Evolutionary conservation across 2,888 invertebrate genomes (phyloP), one percentile per base, ranked within the genome.

Genomic region (Lasiommata megera): DNA sequence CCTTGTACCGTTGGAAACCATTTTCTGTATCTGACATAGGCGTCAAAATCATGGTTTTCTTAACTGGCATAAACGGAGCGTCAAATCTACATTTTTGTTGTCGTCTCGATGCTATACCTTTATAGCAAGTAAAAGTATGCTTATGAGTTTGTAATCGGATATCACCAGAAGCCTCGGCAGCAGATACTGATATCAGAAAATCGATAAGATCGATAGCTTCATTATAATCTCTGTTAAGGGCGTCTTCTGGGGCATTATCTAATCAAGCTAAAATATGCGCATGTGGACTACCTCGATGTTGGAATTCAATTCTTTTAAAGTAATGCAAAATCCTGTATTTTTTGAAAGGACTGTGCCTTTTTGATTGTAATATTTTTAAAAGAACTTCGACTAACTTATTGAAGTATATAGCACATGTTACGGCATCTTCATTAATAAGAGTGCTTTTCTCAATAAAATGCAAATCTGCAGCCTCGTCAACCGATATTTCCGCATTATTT

Each of bases 241-340:
- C 18, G 71, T 68, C 8, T 75, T 72, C 48, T 77, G 66, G 62
- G 75, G 70, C 6, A n/a, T n/a, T n/a, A n/a, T n/a, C n/a, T 8
- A 83, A 68, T 82, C 81, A 84, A 60, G 81, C 6, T 34, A 82
- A 68, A 66, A 79, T 76, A 41, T 82, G 81, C 7, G 78, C 80
- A 58, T 75, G 77, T 0, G 81, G 79, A 60, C 79, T 80, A 62
- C 78, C 82, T 55, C 70, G 62, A 67, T 80, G 74, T 57, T 80
- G 78, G 52, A 83, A 82, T 63, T 82, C 78, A 61, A 80, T 75
- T 3, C 76, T 64, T 67, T 73, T 43, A 63, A 80, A 81, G 38
- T 71, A 74, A 72, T 76, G 66, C 55, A 48, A 64, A 66, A 76
- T 71, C 8, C 47, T 62, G 51, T 75, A 73, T 58, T 72, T 8